Conservation (phyloP, 2,888 invertebrate species). For the Lycocerus yunnanus region DNA sequence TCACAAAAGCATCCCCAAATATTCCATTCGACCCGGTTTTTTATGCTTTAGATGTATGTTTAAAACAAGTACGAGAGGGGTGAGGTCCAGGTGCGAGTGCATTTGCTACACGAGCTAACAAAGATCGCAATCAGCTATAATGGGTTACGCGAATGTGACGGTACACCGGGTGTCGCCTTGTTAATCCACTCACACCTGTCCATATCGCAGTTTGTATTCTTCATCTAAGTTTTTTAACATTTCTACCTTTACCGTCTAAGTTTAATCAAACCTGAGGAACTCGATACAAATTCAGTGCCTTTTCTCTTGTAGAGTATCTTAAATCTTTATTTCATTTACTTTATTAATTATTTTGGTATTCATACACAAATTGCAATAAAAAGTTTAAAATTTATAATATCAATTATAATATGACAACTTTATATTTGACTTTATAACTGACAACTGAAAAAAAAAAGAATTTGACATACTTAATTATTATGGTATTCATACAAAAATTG, state of each 20-base stretch:
- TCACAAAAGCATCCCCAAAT: slow-evolving; percentile 53
- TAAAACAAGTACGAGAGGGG: slow-evolving; percentile 52
- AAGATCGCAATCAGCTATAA: slow-evolving; percentile 54
- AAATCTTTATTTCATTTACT: not conserved
- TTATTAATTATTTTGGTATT: not conserved
- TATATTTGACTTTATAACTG: not conserved
- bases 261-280: not conserved
- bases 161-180: slow-evolving; percentile 30
- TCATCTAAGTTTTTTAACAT: slow-evolving; percentile 15
- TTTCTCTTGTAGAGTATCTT: not conserved
- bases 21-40: slow-evolving; percentile 55
- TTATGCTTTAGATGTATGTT: slow-evolving; percentile 40
- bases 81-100: slow-evolving; percentile 54
- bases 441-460: not conserved
- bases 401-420: too few species aligned
- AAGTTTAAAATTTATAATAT: too few species aligned
- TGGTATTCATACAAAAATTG: not conserved
- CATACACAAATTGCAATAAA: not conserved
- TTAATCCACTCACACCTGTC: slow-evolving; percentile 37
- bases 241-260: slow-evolving; percentile 1
- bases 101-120: slow-evolving; percentile 53
- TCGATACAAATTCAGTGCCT: not conserved
- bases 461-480: not conserved
- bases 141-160: slow-evolving; percentile 45
- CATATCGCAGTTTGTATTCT: slow-evolving; percentile 21